Evolutionary conservation across 2,797 vertebrate species (phyloP), one percentile per base, ranked within the genome.

Genomic region (Amniataba percoides): DNA sequence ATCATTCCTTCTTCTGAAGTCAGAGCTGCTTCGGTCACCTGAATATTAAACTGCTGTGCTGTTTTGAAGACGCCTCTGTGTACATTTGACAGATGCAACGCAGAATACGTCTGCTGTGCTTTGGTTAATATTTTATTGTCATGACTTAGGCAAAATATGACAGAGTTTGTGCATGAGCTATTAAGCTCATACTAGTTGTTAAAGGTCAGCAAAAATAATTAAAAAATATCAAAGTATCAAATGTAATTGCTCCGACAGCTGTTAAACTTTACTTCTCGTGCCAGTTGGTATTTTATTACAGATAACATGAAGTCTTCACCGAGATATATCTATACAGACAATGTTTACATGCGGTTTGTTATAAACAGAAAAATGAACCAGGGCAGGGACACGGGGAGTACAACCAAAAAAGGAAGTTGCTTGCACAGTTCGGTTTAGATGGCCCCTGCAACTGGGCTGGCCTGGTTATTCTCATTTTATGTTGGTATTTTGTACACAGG

Each of bases 391-490:
- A 53, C 15, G 6, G 69, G 82, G 64, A 80, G 49, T 52, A 66
- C 64, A 73, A 82, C 92, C 89, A 67, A 92, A 92, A 89, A 94
- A 92, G 92, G 92, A 90, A 92, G 84, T 87, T 75, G 60, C 60
- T 76, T 82, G 77, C 76, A 78, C 75, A 72, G 85, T 88, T 91
- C 85, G 69, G 77, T 87, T 90, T 86, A 83, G 77, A 80, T 81
- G 60, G 77, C 66, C 70, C 40, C 68, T 77, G 80, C 78, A 68
- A 58, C 74, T 62, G 43, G 71, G 21, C 60, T 81, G 76, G 73
- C 18, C 90, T 93, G 92, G 84, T 51, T 90, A 72, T 90, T 87
- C 74, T 94, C 88, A 88, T 70, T 85, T 77, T 80, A 61, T 84
- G 65, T 77, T 79, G 42, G 78, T 40, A 46, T 83, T 84, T 74